Evolutionary conservation across 2,113 vertebrate species (phyloP).

Genomic region (Amphilophus citrinellus): DNA sequence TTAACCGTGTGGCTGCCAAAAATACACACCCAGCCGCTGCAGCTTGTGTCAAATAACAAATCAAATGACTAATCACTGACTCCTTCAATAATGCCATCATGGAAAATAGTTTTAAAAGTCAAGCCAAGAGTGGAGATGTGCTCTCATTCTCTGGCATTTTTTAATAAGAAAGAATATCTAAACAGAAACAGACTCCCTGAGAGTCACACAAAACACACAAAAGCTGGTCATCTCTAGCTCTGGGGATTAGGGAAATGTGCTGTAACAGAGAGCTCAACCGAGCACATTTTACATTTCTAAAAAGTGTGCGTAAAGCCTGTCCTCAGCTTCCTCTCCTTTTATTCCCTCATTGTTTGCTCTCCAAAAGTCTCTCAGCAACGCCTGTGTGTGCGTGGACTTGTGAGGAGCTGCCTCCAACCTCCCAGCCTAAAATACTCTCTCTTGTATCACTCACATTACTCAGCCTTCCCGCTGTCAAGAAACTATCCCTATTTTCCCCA

Average conservation of each 20-base stretch:
- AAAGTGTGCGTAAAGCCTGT: conserved; percentile 35
- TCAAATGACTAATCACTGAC: conserved; percentile 55
- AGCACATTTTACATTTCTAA: conserved; percentile 53
- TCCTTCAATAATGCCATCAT: conserved; percentile 45
- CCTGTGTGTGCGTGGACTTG: conserved; percentile 54
- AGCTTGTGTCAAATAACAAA: conserved; percentile 63
- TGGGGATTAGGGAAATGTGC: conserved; percentile 47
- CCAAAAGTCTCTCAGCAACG: conserved; percentile 67
- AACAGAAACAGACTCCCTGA: neutral
- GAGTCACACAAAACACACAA: neutral
- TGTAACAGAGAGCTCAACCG: conserved; percentile 29
- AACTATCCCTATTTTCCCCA: neutral
- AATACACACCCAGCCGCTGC: conserved; percentile 55
- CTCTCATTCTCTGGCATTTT: conserved; percentile 8
- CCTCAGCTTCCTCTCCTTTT: conserved; percentile 54
- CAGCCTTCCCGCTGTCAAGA: conserved; percentile 1
- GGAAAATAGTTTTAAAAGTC: conserved; percentile 46
- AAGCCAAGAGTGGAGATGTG: conserved; percentile 5
- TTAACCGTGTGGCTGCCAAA: conserved; percentile 49
- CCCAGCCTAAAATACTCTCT: conserved; percentile 58
- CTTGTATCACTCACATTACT: conserved; percentile 47
- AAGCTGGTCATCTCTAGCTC: neutral
- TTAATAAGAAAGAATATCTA: neutral
- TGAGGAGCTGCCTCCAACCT: conserved; percentile 61
- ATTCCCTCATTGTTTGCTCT: conserved; percentile 65